A percentile compares a stretch with the other conserved stretches of the same genome.
Evolutionary conservation across 2,797 vertebrate species (phyloP).

Genomic region (Kryptopterus vitreolus): DNA sequence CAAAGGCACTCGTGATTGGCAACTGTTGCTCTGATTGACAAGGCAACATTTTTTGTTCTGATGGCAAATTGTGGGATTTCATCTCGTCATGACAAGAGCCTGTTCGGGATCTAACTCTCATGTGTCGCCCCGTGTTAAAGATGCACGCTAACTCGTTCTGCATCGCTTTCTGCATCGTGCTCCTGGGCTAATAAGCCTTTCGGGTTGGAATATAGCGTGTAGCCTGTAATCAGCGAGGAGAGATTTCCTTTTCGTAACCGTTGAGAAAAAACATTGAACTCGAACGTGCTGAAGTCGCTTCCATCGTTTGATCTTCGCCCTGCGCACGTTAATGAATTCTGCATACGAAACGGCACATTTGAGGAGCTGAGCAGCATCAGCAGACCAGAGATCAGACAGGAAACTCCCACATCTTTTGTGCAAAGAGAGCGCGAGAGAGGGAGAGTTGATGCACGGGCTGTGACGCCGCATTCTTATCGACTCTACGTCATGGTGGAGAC

Average conservation of each 20-base stretch:
- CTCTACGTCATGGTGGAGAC: constrained; percentile 48
- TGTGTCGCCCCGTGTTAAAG: no score
- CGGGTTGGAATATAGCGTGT: not conserved
- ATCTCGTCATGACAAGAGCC: not conserved
- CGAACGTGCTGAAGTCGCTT: not conserved
- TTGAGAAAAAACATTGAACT: constrained; percentile 1
- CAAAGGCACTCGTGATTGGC: not conserved
- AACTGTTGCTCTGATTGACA: constrained; percentile 2
- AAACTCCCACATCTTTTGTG: constrained; percentile 57
- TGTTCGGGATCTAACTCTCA: not conserved
- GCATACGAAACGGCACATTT: constrained; percentile 33
- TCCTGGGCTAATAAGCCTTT: not conserved
- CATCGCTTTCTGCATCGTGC: not conserved
- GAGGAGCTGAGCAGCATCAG: constrained; percentile 38
- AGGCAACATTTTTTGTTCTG: not conserved
- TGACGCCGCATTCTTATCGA: constrained; percentile 54
- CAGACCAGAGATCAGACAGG: constrained; percentile 64
- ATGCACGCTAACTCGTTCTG: not conserved
- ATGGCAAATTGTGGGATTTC: not conserved
- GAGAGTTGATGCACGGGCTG: constrained; percentile 62
- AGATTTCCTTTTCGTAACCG: not conserved
- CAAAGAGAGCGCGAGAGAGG: constrained; percentile 51
- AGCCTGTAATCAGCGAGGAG: no score
- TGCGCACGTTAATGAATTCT: not conserved
- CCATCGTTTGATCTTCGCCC: constrained; percentile 5